These are phyloP conservation scores for Pissodes strobi DNA, from an alignment of 1,140 invertebrate genomes.

Conservation along the genomic window DNA sequence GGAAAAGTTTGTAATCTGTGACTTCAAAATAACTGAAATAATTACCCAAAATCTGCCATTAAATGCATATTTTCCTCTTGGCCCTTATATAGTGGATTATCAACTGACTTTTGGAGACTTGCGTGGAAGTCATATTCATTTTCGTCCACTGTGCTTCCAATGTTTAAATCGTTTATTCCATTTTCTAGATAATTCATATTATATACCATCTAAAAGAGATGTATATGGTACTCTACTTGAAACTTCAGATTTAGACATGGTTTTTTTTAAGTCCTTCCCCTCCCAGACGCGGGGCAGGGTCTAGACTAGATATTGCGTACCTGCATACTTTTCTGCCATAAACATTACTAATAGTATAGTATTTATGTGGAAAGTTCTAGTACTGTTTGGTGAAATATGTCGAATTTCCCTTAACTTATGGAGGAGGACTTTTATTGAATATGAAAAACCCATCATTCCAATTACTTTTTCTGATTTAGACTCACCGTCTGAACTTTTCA, in stretches of 20 bases:
- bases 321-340: background rate
- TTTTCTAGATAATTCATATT: conserved; percentile 19
- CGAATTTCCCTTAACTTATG: too few species aligned
- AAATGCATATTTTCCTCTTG: conserved; percentile 42
- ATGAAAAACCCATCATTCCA: too few species aligned
- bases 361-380: too few species aligned
- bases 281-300: background rate
- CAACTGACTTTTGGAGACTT: conserved; percentile 25
- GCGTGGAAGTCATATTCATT: conserved; percentile 32
- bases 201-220: background rate
- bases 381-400: too few species aligned
- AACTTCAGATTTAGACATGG: background rate
- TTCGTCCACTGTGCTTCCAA: background rate
- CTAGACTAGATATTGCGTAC: background rate
- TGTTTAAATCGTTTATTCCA: conserved; percentile 3
- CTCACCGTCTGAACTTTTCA: too few species aligned
- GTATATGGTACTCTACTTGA: background rate
- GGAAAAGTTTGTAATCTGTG: background rate
- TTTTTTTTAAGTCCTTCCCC: background rate
- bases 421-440: too few species aligned
- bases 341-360: background rate
- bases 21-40: background rate
- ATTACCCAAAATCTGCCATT: conserved; percentile 50
- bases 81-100: conserved; percentile 25
- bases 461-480: too few species aligned